Conservation (phyloP, 2,797 vertebrate species). For the Pogoniulus pusillus region DNA sequence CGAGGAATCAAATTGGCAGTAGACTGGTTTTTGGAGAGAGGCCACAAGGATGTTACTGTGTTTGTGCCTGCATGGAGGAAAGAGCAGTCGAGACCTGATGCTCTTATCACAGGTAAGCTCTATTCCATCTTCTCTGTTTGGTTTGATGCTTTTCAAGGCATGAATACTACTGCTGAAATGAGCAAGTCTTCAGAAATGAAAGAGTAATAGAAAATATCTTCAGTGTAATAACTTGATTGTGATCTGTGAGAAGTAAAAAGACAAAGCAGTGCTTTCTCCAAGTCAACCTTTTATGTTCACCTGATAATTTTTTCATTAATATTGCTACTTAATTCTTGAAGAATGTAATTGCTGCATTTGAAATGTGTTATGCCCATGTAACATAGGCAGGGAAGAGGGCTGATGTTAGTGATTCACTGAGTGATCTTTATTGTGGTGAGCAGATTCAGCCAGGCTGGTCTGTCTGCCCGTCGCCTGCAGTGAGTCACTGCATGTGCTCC, state of each 20-base stretch:
- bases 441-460: not conserved
- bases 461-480: not conserved
- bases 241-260: not conserved
- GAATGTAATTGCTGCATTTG: not conserved
- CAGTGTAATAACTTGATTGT: not conserved
- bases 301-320: not conserved
- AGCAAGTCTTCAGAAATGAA: not conserved
- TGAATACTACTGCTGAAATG: not conserved
- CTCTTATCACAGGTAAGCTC: conserved; percentile 89
- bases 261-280: not conserved
- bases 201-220: not conserved
- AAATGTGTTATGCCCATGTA: accelerated
- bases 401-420: not conserved
- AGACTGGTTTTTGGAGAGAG: conserved; percentile 93
- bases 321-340: not conserved
- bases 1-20: conserved; percentile 95
- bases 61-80: conserved; percentile 97
- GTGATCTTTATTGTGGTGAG: not conserved
- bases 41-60: conserved; percentile 91
- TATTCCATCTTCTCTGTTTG: not conserved
- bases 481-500: not conserved
- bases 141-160: not conserved
- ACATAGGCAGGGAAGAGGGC: not conserved
- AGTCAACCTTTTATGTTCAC: not conserved
- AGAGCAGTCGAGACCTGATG: conserved; percentile 93